Conservation (phyloP, 2,797 vertebrate genomes). For the Micrastur ruficollis region DNA sequence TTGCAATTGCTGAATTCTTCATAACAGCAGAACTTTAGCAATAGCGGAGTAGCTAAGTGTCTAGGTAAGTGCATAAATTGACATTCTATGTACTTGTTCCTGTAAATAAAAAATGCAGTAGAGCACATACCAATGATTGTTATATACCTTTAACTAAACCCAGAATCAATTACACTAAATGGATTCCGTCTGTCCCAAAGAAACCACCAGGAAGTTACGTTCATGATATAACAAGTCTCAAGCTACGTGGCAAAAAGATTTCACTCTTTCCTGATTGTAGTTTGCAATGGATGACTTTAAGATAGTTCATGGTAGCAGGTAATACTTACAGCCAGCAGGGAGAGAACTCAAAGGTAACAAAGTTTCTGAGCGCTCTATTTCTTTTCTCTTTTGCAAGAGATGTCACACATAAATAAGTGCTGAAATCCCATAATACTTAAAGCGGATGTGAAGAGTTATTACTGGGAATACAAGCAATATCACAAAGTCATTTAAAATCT, state of each 20-base stretch:
- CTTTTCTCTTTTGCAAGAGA: neutral
- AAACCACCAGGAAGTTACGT: neutral
- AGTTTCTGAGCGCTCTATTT: neutral
- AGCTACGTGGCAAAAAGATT: neutral
- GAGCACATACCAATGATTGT: rapidly evolving
- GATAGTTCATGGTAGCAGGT: neutral
- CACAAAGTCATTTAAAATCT: constrained; percentile 37
- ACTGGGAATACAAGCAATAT: constrained; percentile 2
- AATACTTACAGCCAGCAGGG: neutral
- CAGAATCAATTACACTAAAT: neutral
- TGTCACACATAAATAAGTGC: neutral
- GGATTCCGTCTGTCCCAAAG: neutral
- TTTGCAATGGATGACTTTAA: neutral
- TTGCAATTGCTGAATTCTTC: neutral
- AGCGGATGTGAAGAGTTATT: neutral
- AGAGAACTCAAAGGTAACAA: neutral
- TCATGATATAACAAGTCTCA: neutral
- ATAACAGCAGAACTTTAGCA: neutral
- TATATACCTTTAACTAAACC: neutral
- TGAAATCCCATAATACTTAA: constrained; percentile 27
- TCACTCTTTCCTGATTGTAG: neutral
- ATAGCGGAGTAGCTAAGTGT: neutral
- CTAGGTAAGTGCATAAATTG: neutral
- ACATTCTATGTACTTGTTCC: neutral
- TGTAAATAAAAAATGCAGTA: neutral